A percentile compares a stretch with the other conserved stretches of the same genome.
These are phyloP conservation scores for Malurus splendens DNA, from an alignment of 2,797 vertebrate genomes.

Conservation along the genomic window DNA sequence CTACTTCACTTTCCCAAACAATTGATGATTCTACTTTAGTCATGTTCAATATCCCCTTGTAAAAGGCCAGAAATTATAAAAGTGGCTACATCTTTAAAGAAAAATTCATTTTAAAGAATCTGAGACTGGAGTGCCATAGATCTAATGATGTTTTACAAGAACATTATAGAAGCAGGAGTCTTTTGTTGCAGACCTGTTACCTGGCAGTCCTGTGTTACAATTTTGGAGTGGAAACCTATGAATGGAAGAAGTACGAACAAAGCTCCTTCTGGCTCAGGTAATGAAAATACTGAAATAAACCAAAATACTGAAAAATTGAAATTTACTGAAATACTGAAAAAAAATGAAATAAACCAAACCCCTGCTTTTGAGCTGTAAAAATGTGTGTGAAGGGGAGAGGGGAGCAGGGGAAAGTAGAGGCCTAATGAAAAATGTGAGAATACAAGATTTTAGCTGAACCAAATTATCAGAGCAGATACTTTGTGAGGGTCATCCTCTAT, in stretches of 20 bases:
- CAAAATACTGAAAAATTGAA: too few relatives aligned
- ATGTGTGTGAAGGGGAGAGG: background rate
- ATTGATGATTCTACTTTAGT: background rate
- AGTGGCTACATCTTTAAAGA: background rate
- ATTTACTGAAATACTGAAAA: too few relatives aligned
- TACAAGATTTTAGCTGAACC: background rate
- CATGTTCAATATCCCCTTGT: background rate
- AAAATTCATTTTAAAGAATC: background rate
- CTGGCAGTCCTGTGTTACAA: conserved; percentile 90
- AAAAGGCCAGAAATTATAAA: background rate
- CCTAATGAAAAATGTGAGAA: background rate
- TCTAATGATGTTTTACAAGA: background rate
- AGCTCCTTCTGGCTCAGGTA: conserved; percentile 92
- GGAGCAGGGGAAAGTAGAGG: background rate
- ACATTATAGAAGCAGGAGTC: background rate
- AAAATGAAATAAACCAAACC: background rate
- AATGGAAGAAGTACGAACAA: conserved; percentile 78
- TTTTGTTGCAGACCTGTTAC: conserved; percentile 76
- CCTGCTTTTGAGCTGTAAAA: background rate
- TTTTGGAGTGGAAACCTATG: conserved; percentile 84
- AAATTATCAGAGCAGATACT: background rate
- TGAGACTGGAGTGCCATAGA: background rate
- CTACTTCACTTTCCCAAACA: background rate
- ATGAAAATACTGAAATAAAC: background rate
- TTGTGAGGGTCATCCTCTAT: background rate